Base-by-base conservation (phyloP, 2,797 vertebrate genomes). In the Sebastes nivosus region DNA sequence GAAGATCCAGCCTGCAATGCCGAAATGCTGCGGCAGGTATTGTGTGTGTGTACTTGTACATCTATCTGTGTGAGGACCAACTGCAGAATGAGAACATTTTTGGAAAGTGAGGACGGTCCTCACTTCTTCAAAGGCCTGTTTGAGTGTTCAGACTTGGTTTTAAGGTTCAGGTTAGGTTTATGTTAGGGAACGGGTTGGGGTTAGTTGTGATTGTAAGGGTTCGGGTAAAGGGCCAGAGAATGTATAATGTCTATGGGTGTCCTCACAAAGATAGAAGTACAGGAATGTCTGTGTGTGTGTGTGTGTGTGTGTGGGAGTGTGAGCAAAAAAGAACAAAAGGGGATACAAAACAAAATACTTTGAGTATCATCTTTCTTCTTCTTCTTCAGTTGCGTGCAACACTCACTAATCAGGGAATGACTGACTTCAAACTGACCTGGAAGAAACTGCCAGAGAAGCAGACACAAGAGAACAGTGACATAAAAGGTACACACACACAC, bases 351-450 rank as follows among this genome's bases (percentile, higher is more conserved):
- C 25, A 32, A 24, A 25, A 46, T 1, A 58, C 10, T 54, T 13
- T 6, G 10, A 36, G 13, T 36, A 6, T 32, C 4, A 20, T 77
- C 20, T 38, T 14, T 38, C 36, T 42, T 42, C 14, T 50, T 8
- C 24, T 38, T 12, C 24, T 54, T 52, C 6, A 89, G 82, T 5
- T 87, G 22, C 2, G 1, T 3, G 10, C 11, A 29, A 6, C 13
- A n/a, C 42, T 87, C 5, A 12, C 0, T 16, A n/a, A 66, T 1
- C 32, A 22, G 5, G 52, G 63, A 3, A 0, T 58, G 52, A 65
- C 20, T 18, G 13, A 69, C 12, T 12, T 87, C 22, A 81, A 66
- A 18, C 42, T 89, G 55, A 69, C 8, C 52, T 77, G 82, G 87
- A 81, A 1, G 1, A 77, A 69, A 27, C 6, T 4, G 14, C 72